phyloP scores from a whole-genome alignment of 1,140 invertebrate genomes.

The Wasmannia auropunctata region DNA sequence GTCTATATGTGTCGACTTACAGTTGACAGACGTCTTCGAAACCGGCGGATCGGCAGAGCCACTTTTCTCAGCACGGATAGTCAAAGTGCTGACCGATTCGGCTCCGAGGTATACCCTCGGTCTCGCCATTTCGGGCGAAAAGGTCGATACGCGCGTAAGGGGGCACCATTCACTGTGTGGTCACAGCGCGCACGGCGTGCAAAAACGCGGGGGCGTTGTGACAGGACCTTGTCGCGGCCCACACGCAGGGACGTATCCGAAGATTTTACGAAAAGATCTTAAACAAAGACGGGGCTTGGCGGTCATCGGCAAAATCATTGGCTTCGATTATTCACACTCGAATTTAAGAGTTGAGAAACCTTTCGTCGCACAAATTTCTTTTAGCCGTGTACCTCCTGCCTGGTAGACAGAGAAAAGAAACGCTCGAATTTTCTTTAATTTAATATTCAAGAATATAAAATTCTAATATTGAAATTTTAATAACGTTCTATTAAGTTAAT shows the following conservation, averaged over 20 bases:
- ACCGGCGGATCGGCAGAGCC: background rate
- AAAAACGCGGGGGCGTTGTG: conserved; percentile 79
- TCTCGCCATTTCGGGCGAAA: conserved; percentile 81
- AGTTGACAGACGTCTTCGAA: background rate
- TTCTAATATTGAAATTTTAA: conserved; percentile 3
- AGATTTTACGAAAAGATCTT: conserved; percentile 70
- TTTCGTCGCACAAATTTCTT: background rate
- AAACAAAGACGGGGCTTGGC: conserved; percentile 4
- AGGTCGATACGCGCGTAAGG: conserved; percentile 77
- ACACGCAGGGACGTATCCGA: conserved; percentile 79
- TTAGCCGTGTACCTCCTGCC: background rate
- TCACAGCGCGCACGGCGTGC: conserved; percentile 65
- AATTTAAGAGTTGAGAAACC: background rate
- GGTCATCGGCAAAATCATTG: background rate
- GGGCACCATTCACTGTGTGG: conserved; percentile 72
- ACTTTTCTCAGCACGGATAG: conserved; percentile 56
- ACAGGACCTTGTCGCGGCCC: conserved; percentile 82
- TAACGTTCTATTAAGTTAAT: background rate
- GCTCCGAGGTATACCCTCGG: conserved; percentile 72
- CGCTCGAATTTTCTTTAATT: background rate
- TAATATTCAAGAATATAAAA: background rate
- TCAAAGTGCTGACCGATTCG: conserved; percentile 67
- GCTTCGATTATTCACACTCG: background rate
- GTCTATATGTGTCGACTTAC: background rate
- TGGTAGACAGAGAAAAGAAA: background rate